Base-by-base conservation (phyloP, 2,797 vertebrate genomes). In the Astyanax mexicanus region DNA sequence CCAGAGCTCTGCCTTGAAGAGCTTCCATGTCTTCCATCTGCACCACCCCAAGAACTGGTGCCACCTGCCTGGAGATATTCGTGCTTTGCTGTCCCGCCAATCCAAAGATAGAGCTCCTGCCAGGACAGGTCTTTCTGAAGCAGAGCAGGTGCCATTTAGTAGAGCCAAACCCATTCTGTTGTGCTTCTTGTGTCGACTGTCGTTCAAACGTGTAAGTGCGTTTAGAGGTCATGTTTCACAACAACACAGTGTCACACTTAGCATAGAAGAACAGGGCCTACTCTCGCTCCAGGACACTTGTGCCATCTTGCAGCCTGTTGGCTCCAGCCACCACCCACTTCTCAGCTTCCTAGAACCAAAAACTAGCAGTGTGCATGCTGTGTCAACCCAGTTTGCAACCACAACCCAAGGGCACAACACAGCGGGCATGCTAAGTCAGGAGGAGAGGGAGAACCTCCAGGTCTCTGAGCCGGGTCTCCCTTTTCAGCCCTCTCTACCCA, bases 301-400 rank as follows among this genome's bases (percentile, higher is more conserved):
- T 83, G 94, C 95, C 86, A 95, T 96, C 88, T 93, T 96, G 90
- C 95, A 96, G 92, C 93, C 94, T 89, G 95, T 94, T 70, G 93
- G 94, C 87, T 95, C 94, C 88, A 93, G 93, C 91, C 94, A 95
- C 84, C 92, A 91, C 84, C 95, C 94, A 83, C 93, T 95, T 87
- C 90, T 96, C 84, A 95, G 94, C 90, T 96, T 96, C 92, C 89
- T 96, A 93, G 94, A 96, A 96, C 95, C 95, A 95, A 96, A 96
- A 95, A 95, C 74, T 91, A 94, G 94, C 93, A 94, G 88, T 86
- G 77, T 73, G 65, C 92, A 92, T 90, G 93, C 90, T 86, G 92
- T 93, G 85, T 91, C 95, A 87, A 92, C 93, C 67, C 69, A 92
- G 87, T 90, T 93, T 90, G 93, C 93, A 92, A 90, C 94, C 89